Conservation (phyloP, 2,113 vertebrate genomes). For the Macaca fascicularis region DNA sequence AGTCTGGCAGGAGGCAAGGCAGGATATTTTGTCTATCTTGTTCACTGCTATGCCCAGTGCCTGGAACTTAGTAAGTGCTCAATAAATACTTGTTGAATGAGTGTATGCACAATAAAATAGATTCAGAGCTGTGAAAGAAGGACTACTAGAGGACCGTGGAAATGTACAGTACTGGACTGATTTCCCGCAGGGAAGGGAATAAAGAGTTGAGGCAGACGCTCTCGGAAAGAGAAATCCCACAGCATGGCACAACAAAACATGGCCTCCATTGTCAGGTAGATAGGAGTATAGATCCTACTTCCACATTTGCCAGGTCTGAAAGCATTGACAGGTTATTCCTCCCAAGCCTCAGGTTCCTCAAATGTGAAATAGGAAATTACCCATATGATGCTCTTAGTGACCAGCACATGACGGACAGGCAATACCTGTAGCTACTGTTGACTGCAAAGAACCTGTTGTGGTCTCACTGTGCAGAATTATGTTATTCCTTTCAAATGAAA, state of each 20-base stretch:
- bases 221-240: neutral
- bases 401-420: neutral
- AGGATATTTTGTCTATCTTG: neutral
- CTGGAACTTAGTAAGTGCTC: neutral
- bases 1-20: too few species aligned
- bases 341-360: neutral
- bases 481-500: neutral
- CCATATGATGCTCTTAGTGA: neutral
- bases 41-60: neutral
- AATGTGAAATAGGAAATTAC: neutral
- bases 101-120: neutral
- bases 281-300: neutral
- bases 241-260: neutral
- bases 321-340: rapidly evolving
- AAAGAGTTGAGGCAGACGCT: neutral
- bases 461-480: neutral
- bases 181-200: neutral
- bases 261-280: neutral
- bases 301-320: neutral
- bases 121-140: neutral
- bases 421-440: neutral
- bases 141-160: neutral
- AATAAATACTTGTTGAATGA: neutral
- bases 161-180: neutral
- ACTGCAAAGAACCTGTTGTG: neutral